Evolutionary conservation across 2,797 vertebrate genomes (phyloP).

Genomic region (Coccyzus lansbergi): DNA sequence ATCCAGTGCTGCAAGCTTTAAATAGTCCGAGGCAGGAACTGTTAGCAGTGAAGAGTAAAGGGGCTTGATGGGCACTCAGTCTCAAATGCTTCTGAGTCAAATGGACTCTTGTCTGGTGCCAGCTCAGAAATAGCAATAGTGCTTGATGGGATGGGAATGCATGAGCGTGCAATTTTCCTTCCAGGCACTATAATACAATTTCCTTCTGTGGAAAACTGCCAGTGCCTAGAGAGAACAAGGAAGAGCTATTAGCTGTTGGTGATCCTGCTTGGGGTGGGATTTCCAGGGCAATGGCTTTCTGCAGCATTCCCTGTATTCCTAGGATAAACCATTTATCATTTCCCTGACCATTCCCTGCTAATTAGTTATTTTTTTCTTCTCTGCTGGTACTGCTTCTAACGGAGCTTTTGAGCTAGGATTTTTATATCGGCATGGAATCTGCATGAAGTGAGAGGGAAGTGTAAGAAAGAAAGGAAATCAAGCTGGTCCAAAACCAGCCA

Average conservation of each 20-base stretch:
- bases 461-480: background rate
- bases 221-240: background rate
- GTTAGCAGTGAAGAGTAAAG: background rate
- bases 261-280: background rate
- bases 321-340: background rate
- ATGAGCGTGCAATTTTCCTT: background rate
- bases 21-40: background rate
- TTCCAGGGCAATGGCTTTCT: background rate
- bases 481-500: background rate
- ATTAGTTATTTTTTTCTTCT: background rate
- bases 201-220: background rate
- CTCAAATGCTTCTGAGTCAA: background rate
- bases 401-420: background rate
- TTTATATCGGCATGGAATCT: background rate
- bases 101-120: background rate
- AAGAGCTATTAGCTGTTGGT: background rate
- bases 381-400: background rate
- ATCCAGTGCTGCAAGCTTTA: accelerated
- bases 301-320: background rate
- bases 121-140: background rate
- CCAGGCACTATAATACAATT: background rate
- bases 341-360: background rate
- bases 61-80: background rate
- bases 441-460: background rate
- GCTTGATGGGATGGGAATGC: background rate